These are phyloP conservation scores for Himalopsyche tibetana DNA, from an alignment of 2,888 invertebrate genomes.

Conservation along the genomic window DNA sequence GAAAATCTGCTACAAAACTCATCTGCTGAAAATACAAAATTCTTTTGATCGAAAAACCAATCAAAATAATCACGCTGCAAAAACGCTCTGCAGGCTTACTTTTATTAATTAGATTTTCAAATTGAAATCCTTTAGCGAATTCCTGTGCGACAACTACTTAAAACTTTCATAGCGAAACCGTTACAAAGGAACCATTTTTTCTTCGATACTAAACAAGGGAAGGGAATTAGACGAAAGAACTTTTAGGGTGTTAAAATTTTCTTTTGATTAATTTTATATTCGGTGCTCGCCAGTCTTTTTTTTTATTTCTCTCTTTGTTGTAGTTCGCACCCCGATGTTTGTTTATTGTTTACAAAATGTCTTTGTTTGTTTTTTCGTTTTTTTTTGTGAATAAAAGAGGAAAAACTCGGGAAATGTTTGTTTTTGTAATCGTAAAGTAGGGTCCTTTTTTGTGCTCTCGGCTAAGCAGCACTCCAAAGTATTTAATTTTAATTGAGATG, in stretches of 20 bases:
- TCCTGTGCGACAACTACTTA: slow-evolving; percentile 26
- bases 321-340: slow-evolving; percentile 45
- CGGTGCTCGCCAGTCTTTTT: slow-evolving; percentile 48
- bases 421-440: slow-evolving; percentile 32
- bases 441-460: slow-evolving; percentile 20
- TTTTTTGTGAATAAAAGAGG: not conserved
- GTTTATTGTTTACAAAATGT: slow-evolving; percentile 49
- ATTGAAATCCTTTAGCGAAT: slow-evolving; percentile 34
- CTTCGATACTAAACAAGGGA: slow-evolving; percentile 18
- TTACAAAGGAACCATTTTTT: slow-evolving; percentile 15
- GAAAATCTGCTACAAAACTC: not conserved
- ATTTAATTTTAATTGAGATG: slow-evolving; percentile 14
- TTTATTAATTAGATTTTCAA: slow-evolving; percentile 31
- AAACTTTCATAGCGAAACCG: slow-evolving; percentile 25
- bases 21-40: slow-evolving; percentile 21
- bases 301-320: slow-evolving; percentile 46
- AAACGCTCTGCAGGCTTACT: slow-evolving; percentile 22
- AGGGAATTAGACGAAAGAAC: slow-evolving; percentile 9
- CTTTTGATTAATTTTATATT: slow-evolving; percentile 59
- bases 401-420: slow-evolving; percentile 29
- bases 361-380: slow-evolving; percentile 43
- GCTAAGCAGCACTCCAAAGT: slow-evolving; percentile 4
- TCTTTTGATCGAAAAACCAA: slow-evolving; percentile 34
- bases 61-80: slow-evolving; percentile 34
- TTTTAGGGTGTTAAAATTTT: slow-evolving; percentile 57